Evolutionary conservation across 2,113 vertebrate genomes (phyloP).

Genomic region (Malurus cyaneus): DNA sequence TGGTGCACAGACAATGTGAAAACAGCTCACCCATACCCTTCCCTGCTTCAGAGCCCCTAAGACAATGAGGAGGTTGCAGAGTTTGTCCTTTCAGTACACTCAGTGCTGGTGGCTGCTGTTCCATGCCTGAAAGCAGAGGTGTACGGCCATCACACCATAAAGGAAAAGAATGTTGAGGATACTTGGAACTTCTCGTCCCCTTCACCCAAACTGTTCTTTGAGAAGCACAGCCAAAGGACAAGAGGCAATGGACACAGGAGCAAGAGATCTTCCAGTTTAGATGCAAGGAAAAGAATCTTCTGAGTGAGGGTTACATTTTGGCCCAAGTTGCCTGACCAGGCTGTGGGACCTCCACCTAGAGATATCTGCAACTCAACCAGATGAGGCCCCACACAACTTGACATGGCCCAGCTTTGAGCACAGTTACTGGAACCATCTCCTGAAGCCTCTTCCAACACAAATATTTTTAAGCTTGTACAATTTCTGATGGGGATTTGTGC

Average conservation of each 20-base stretch:
- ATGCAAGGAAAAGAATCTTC: neutral
- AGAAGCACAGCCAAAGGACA: neutral
- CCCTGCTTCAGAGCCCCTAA: neutral
- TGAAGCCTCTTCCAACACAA: neutral
- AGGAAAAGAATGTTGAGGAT: neutral
- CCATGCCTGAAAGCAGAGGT: neutral
- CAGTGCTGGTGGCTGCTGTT: neutral
- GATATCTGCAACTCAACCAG: neutral
- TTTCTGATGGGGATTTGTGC: neutral
- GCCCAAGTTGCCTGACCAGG: neutral
- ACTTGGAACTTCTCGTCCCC: neutral
- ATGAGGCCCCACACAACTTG: neutral
- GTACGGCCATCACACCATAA: neutral
- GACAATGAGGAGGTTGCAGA: neutral
- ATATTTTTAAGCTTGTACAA: neutral
- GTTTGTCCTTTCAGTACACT: neutral
- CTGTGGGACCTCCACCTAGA: neutral
- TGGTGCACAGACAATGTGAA: neutral
- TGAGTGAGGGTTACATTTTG: neutral
- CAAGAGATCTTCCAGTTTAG: neutral
- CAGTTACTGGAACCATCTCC: neutral
- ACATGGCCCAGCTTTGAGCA: neutral
- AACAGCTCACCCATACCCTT: neutral
- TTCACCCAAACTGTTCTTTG: neutral
- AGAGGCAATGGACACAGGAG: neutral